Base-by-base conservation (phyloP, 2,113 vertebrate species). In the Pteropus alecto region DNA sequence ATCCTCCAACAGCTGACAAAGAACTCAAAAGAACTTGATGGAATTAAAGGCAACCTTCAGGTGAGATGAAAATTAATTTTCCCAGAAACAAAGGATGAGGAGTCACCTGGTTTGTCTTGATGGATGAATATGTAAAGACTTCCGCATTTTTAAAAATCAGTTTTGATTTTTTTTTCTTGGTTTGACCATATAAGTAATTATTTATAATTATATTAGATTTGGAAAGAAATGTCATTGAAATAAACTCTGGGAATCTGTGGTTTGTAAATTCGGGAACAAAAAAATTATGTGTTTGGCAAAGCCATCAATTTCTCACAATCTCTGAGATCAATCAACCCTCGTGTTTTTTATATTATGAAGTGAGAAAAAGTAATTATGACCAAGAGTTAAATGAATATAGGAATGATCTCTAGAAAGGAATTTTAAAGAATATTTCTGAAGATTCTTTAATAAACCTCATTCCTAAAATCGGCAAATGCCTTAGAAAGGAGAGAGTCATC, bases 1-100 rank as follows among this genome's bases (percentile, higher is more conserved):
- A 99, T 99, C 92, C 99, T 99, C 94, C 99, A 98, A 81, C 99
- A 99, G 68, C 99, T 99, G 92, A 99, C 99, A n/a, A 99, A 99
- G 98, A 99, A 99, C 74, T 99, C 99, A 84, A 99, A 99, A 98
- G 99, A 99, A 96, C 98, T 99, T 95, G 99, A 99, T 90, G 99
- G 99, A 97, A 99, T 99, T 98, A 99, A 99, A 99, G 98, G 98
- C 82, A 99, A 99, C 95, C 99, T 99, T 63, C 99, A 99, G 99
- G 99, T 99, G 58, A 98, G 99, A 84, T 54, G 68, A 94, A 51
- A 83, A 2, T 60, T 87, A 30, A 86, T 2, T 4, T 97, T 63
- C 35, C 26, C 10, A n/a, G 41, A 14, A 48, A 22, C 28, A 74
- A 65, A 67, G 51, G 6, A 28, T 16, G 8, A 51, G 3, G 12